phyloP scores from a whole-genome alignment of 1,140 invertebrate species.

The Rhyzopertha dominica region DNA sequence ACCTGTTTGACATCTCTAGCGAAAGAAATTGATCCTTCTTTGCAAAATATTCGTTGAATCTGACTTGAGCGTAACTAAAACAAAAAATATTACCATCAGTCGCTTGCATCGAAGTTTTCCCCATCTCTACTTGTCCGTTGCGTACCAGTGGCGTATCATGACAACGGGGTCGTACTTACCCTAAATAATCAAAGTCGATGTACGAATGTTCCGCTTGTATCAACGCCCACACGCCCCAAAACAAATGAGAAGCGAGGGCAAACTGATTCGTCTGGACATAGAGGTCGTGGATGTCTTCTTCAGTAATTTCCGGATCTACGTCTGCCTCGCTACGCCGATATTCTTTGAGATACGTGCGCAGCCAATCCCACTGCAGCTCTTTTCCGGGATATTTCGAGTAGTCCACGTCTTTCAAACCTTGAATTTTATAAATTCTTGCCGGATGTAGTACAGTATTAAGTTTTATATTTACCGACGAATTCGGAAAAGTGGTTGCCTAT shows the following conservation, averaged over 20 bases:
- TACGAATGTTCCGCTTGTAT: slow-evolving; percentile 85
- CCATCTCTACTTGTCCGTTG: too few relatives aligned
- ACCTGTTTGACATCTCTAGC: too few relatives aligned
- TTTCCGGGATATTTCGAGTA: slow-evolving; percentile 73
- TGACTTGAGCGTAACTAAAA: slow-evolving; percentile 61
- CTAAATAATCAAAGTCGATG: slow-evolving; percentile 92
- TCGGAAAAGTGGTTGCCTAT: slow-evolving; percentile 98
- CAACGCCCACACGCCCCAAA: slow-evolving; percentile 91
- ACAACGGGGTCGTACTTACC: slow-evolving; percentile 61
- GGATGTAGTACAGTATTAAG: slow-evolving; percentile 5
- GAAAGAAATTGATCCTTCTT: slow-evolving; percentile 43
- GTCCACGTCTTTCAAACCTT: slow-evolving; percentile 70
- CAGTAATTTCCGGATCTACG: slow-evolving; percentile 33
- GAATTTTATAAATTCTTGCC: too few relatives aligned
- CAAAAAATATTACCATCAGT: too few relatives aligned
- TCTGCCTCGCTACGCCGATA: slow-evolving; percentile 51
- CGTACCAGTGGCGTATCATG: too few relatives aligned
- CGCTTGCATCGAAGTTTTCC: too few relatives aligned
- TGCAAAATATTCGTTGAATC: slow-evolving; percentile 61
- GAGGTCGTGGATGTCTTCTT: slow-evolving; percentile 61
- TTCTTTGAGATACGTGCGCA: slow-evolving; percentile 67
- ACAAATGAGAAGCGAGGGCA: slow-evolving; percentile 74
- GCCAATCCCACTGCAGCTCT: slow-evolving; percentile 78
- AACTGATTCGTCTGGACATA: slow-evolving; percentile 78
- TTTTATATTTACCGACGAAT: slow-evolving; percentile 80